A percentile compares a stretch with the other conserved stretches of the same genome.
These are phyloP conservation scores for Pseudomyrmex sp. DNA, from an alignment of 1,140 invertebrate species.

Conservation along the genomic window DNA sequence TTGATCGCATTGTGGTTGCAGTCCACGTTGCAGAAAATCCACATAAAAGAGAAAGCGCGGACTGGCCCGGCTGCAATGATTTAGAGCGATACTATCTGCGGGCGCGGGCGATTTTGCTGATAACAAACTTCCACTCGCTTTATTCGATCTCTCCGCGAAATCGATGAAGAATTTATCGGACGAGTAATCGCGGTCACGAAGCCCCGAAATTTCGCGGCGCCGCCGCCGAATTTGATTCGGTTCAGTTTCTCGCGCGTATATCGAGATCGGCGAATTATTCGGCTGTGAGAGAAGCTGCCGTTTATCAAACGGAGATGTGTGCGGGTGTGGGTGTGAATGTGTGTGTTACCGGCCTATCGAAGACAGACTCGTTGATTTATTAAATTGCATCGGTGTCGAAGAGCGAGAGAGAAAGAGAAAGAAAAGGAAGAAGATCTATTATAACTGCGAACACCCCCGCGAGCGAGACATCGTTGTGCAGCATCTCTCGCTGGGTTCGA, in stretches of 20 bases:
- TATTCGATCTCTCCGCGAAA: slow-evolving; percentile 37
- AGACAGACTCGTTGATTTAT: slow-evolving; percentile 70
- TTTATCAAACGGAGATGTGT: slow-evolving; percentile 66
- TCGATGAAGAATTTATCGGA: slow-evolving; percentile 60
- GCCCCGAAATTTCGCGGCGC: slow-evolving; percentile 58
- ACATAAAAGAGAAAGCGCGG: slow-evolving; percentile 57
- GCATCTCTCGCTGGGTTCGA: slow-evolving; percentile 1
- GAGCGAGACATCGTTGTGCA: slow-evolving; percentile 4
- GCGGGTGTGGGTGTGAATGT: not conserved
- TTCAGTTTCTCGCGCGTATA: slow-evolving; percentile 13
- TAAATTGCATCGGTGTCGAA: slow-evolving; percentile 57
- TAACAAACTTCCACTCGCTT: slow-evolving; percentile 55
- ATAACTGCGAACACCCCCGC: slow-evolving; percentile 18
- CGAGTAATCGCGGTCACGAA: slow-evolving; percentile 42
- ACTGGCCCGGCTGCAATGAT: slow-evolving; percentile 48
- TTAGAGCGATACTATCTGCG: slow-evolving; percentile 54
- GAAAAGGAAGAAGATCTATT: slow-evolving; percentile 41
- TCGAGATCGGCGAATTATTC: slow-evolving; percentile 61
- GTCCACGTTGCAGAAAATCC: slow-evolving; percentile 61
- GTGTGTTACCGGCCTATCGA: slow-evolving; percentile 49
- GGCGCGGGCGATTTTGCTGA: slow-evolving; percentile 44
- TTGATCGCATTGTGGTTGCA: slow-evolving; percentile 60
- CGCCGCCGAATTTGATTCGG: slow-evolving; percentile 56
- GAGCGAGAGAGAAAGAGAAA: slow-evolving; percentile 22
- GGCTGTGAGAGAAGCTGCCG: slow-evolving; percentile 57